These are phyloP conservation scores for Melanerpes formicivorus DNA, from an alignment of 2,113 vertebrate genomes.

Conservation along the genomic window DNA sequence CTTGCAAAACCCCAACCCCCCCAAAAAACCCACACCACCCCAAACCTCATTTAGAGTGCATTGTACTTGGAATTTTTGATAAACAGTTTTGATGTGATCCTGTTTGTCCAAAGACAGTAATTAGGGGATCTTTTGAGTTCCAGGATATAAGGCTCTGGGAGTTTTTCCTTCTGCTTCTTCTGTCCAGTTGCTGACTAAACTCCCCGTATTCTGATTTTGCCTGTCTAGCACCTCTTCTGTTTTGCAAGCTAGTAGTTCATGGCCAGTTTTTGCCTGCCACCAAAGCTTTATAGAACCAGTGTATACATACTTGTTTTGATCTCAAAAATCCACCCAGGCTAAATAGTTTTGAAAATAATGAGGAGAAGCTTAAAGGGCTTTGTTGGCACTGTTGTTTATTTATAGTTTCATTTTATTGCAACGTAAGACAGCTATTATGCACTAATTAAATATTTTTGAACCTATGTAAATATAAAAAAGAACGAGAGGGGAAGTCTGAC, in stretches of 20 bases:
- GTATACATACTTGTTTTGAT: background rate
- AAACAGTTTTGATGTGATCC: background rate
- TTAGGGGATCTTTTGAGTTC: background rate
- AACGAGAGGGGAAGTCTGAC: background rate
- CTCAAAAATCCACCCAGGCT: background rate
- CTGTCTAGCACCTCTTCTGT: background rate
- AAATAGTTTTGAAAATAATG: background rate
- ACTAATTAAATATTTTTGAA: background rate
- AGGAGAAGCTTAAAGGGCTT: background rate
- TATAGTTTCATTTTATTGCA: background rate
- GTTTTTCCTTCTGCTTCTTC: background rate
- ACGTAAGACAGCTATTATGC: background rate
- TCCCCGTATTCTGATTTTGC: background rate
- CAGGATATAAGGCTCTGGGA: background rate
- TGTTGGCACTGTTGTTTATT: background rate
- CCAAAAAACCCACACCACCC: background rate
- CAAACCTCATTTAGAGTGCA: background rate
- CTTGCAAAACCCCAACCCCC: too few relatives aligned
- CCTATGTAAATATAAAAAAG: background rate
- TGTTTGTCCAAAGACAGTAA: background rate
- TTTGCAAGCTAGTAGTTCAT: background rate
- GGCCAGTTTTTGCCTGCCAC: background rate
- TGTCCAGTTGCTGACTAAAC: background rate
- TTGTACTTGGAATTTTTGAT: background rate
- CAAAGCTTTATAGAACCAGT: background rate